Percentiles rank a stretch among this genome's conserved stretches.
Evolutionary conservation across 2,113 vertebrate genomes (phyloP).

Genomic region (Reinhardtius hippoglossoides): DNA sequence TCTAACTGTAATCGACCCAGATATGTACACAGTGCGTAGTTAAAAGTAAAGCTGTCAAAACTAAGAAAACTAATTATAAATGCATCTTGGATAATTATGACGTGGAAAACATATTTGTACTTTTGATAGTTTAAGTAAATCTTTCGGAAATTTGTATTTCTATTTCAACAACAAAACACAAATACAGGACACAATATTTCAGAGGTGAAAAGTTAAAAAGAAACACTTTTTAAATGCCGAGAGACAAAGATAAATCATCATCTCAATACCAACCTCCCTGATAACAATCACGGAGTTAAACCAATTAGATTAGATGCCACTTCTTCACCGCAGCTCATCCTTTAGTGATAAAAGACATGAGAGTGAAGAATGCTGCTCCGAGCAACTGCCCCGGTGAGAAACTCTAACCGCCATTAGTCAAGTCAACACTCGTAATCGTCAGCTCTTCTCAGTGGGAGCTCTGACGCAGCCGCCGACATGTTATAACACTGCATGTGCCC

Average conservation of each 20-base stretch:
- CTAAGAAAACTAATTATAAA: no score
- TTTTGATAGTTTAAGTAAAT: no score
- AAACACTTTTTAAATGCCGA: not conserved
- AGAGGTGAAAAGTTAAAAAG: no score
- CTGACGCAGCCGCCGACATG: not conserved
- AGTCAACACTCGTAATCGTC: slow-evolving; percentile 5
- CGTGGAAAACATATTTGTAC: no score
- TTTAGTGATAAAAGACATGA: slow-evolving; percentile 28
- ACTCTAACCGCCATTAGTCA: slow-evolving; percentile 34
- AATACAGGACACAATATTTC: not conserved
- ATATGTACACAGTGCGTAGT: no score
- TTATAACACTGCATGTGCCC: not conserved
- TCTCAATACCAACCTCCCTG: not conserved
- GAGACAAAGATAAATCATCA: no score
- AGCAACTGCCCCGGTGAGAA: slow-evolving; percentile 45
- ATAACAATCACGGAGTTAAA: not conserved
- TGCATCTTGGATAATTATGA: no score
- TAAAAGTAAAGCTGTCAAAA: no score
- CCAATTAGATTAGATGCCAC: slow-evolving; percentile 10
- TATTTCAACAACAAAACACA: no score
- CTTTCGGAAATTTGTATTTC: no score
- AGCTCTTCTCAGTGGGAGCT: slow-evolving; percentile 8
- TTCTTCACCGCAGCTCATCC: slow-evolving; percentile 53
- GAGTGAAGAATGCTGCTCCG: slow-evolving; percentile 52
- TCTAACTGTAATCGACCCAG: no score